Percentiles rank a stretch among this genome's conserved stretches.
phyloP scores from a whole-genome alignment of 2,113 vertebrate genomes.

The Camarhynchus parvulus region DNA sequence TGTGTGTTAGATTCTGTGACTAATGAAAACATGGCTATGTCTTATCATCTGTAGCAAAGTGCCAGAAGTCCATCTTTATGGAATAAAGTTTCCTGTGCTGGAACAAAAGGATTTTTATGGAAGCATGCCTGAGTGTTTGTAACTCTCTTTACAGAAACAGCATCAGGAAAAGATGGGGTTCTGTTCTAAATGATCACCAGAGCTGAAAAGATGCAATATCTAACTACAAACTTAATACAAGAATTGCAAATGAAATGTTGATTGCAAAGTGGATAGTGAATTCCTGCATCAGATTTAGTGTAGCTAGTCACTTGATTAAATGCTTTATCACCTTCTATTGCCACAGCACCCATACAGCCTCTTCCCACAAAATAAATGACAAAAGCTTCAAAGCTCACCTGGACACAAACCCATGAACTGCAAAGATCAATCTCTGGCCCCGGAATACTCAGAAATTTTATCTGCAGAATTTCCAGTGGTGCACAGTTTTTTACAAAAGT shows the following conservation, averaged over 20 bases:
- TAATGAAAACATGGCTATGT: neutral
- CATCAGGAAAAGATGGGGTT: neutral
- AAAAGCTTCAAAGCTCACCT: neutral
- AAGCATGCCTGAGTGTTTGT: neutral
- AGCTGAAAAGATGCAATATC: neutral
- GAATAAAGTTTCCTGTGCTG: constrained; percentile 13
- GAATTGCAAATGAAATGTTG: neutral
- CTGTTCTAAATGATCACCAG: neutral
- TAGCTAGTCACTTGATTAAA: neutral
- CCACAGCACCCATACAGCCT: neutral
- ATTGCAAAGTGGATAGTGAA: neutral
- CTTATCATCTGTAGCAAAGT: neutral
- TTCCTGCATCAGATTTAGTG: neutral
- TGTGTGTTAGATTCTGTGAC: neutral
- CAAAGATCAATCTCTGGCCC: neutral
- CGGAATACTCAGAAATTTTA: neutral
- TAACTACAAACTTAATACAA: neutral
- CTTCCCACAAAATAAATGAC: neutral
- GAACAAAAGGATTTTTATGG: constrained; percentile 14
- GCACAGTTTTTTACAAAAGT: neutral
- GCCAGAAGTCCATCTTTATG: neutral
- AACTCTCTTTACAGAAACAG: neutral
- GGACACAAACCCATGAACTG: neutral
- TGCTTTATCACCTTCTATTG: neutral
- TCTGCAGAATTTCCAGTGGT: neutral